Evolutionary conservation across 2,113 vertebrate genomes (phyloP), one percentile per base, ranked within the genome.

Genomic region (Aythya baeri): DNA sequence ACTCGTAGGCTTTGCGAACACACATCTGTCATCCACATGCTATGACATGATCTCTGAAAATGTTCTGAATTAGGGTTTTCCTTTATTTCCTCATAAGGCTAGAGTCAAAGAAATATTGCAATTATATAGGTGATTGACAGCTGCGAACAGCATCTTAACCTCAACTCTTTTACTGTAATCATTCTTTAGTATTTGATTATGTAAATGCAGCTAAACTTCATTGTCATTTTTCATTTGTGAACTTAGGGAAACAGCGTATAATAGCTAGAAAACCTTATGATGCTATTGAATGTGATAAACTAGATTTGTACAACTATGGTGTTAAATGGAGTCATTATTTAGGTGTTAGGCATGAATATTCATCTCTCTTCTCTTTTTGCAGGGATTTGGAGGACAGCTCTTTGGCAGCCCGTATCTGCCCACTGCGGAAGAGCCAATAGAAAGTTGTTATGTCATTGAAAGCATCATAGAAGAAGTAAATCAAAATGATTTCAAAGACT

Each of bases 361-460:
- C 21, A 70, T 80, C 57, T 63, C 41, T 32, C 73, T 82, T 79
- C 29, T 32, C 23, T 68, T 88, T 85, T 65, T 91, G 17, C 86
- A 98, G 98, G 81, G 49, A 2, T 83, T 98, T 92, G 95, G 36
- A 20, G 89, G 41, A 31, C 83, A 90, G 0, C 15, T 52, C 11
- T 44, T 96, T 3, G 72, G 25, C 43, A 95, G 70, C 89, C 94
- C 87, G 4, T 95, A 92, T 15, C 34, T 97, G 62, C 4, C 66
- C 12, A 6, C 93, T 88, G 68, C 79, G 23, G 97, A 98, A 68
- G 98, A 98, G 5, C 54, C 68, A 1, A 94, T 84, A 5, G 98
- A 98, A 26, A 92, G 29, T 1, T 98, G 92, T 91, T 94, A 71
- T 25, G n/a, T 98, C 32, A 90, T 97, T 22, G 97, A 98, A 13